Percentiles rank a stretch among this genome's conserved stretches.
These are phyloP conservation scores for Sebastes itinus DNA, from an alignment of 2,797 vertebrate species.

Conservation along the genomic window DNA sequence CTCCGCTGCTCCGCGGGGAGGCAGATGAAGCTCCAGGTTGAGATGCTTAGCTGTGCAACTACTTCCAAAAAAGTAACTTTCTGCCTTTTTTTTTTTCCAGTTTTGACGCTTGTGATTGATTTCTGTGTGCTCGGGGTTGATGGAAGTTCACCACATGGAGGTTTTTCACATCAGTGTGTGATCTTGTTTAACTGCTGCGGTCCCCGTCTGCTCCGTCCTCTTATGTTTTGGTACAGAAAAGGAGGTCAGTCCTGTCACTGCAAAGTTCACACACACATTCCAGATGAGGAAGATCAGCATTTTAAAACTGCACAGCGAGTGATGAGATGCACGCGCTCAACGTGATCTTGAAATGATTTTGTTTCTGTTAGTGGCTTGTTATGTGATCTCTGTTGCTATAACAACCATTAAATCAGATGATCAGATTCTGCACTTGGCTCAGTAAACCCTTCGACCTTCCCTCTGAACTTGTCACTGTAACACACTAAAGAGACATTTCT, in stretches of 20 bases:
- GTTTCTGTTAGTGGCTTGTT: not conserved
- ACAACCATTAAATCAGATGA: not conserved
- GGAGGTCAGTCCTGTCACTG: slow-evolving; percentile 35
- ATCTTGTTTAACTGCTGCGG: slow-evolving; percentile 25
- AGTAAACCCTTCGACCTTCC: not conserved
- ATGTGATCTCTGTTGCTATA: not conserved
- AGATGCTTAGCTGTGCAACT: slow-evolving; percentile 2
- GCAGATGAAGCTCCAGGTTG: slow-evolving; percentile 25
- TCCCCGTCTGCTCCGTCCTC: slow-evolving; percentile 17
- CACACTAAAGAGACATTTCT: slow-evolving; percentile 57
- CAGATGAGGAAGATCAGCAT: not conserved
- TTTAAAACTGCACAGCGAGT: not conserved
- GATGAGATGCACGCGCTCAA: not conserved
- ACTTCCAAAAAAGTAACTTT: slow-evolving; percentile 15
- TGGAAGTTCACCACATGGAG: slow-evolving; percentile 29
- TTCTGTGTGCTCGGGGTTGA: slow-evolving; percentile 4
- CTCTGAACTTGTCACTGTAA: slow-evolving; percentile 45
- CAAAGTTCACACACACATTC: slow-evolving; percentile 5
- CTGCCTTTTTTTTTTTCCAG: not conserved
- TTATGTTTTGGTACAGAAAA: slow-evolving; percentile 27
- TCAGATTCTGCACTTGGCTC: not conserved
- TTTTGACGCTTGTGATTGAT: not conserved
- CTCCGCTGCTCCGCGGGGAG: slow-evolving; percentile 34
- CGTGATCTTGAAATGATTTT: not conserved
- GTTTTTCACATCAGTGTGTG: slow-evolving; percentile 46